Evolutionary conservation across 1,140 invertebrate species (phyloP).

Genomic region (Frieseomelitta varia): DNA sequence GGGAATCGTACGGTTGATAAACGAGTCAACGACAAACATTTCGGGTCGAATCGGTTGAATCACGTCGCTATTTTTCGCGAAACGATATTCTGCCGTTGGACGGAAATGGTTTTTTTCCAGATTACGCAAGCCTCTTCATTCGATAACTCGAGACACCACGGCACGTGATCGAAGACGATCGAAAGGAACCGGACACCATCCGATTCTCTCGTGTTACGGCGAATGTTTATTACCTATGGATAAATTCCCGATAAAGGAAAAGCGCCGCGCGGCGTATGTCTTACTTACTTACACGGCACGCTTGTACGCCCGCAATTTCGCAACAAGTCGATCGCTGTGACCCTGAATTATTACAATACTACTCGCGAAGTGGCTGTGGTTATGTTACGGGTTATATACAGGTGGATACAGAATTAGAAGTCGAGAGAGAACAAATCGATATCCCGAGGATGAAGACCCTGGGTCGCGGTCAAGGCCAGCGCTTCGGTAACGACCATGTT

Average conservation of each 20-base stretch:
- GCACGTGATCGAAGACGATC: conserved; percentile 15
- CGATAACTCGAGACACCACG: not conserved
- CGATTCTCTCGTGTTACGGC: conserved; percentile 13
- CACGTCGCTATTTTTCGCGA: not conserved
- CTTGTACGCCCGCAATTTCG: not conserved
- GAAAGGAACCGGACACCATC: conserved; percentile 10
- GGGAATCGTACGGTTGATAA: not conserved
- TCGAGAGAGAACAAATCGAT: conserved; percentile 71
- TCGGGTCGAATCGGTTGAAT: not conserved
- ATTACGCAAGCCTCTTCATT: conserved; percentile 13
- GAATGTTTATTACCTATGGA: conserved; percentile 16
- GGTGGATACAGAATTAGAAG: conserved; percentile 62
- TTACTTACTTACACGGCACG: not conserved
- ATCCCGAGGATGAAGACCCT: conserved; percentile 71
- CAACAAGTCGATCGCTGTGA: conserved; percentile 55
- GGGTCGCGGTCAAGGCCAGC: conserved; percentile 77
- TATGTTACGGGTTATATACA: conserved; percentile 26
- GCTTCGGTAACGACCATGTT: conserved; percentile 53
- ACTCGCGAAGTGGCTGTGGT: conserved; percentile 21
- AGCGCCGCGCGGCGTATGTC: not conserved
- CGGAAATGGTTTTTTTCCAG: not conserved
- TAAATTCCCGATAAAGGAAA: conserved; percentile 7
- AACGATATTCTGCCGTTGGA: not conserved
- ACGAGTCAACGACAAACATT: not conserved
- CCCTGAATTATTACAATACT: conserved; percentile 59